Percentiles rank a stretch among this genome's conserved stretches.
Evolutionary conservation across 2,113 vertebrate genomes (phyloP).

Genomic region (Philantomba maxwellii): DNA sequence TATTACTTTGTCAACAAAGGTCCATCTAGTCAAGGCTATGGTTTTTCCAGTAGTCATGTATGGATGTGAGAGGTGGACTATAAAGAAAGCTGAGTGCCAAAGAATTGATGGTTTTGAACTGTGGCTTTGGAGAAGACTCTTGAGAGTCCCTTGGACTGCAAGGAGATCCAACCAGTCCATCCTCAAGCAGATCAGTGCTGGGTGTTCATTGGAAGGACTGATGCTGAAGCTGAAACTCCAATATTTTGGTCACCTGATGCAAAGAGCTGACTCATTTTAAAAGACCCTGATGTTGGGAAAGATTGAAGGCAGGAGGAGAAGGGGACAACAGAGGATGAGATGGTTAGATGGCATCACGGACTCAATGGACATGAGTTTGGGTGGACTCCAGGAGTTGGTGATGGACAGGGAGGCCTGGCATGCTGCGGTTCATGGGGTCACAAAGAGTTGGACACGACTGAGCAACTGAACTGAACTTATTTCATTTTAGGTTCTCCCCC

Average conservation of each 20-base stretch:
- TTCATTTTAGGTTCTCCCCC: neutral
- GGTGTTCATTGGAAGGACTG: neutral
- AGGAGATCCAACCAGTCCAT: neutral
- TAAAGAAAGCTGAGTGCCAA: rapidly evolving
- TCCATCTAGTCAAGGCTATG: neutral
- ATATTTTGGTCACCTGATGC: neutral
- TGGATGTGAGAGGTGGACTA: neutral
- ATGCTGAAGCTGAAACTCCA: neutral
- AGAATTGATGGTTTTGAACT: neutral
- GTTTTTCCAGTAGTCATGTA: neutral
- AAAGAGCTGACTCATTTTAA: neutral
- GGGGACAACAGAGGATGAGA: neutral
- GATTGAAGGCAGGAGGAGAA: neutral
- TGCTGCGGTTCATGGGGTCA: rapidly evolving
- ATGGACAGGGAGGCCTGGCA: neutral
- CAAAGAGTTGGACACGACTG: neutral
- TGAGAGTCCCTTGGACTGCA: neutral
- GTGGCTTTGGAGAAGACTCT: neutral
- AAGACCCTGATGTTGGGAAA: neutral
- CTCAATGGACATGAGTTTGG: neutral
- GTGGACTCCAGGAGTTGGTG: neutral
- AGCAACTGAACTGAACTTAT: neutral
- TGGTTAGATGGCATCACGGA: neutral
- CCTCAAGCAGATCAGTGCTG: neutral
- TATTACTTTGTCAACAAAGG: neutral